Percentiles rank a stretch among this genome's conserved stretches.
phyloP scores from a whole-genome alignment of 2,797 vertebrate species.

The Pipistrellus kuhlii region DNA sequence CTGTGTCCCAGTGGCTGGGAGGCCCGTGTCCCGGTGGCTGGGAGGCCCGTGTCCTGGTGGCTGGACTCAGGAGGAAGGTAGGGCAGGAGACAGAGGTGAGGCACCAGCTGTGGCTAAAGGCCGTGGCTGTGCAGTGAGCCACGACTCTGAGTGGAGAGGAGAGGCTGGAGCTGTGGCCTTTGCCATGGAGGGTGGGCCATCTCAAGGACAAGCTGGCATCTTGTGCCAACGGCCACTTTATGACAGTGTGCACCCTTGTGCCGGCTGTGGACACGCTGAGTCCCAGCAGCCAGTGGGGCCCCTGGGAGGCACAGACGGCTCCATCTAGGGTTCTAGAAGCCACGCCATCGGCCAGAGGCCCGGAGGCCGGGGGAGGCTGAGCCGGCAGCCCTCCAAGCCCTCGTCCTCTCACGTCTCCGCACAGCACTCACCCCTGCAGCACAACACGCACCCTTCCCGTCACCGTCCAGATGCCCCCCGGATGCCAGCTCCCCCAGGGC shows the following conservation, averaged over 20 bases:
- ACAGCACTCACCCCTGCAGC: not conserved
- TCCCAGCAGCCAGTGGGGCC: not conserved
- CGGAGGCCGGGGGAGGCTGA: not conserved
- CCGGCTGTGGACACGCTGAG: not conserved
- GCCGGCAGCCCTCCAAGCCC: not conserved
- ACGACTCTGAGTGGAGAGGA: not conserved
- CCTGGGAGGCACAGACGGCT: not conserved
- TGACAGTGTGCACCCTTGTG: not conserved
- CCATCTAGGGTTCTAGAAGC: not conserved
- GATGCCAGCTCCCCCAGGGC: not conserved
- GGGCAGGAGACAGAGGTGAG: not conserved
- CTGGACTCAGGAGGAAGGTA: not conserved
- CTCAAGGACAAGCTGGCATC: not conserved
- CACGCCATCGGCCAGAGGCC: not conserved
- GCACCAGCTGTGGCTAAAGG: not conserved
- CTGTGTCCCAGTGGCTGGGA: too few species aligned
- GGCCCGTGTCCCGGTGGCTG: too few species aligned
- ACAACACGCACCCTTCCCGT: accelerated
- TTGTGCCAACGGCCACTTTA: not conserved
- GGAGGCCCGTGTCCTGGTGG: not conserved
- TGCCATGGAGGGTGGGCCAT: not conserved
- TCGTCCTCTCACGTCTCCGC: not conserved
- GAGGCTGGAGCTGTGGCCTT: accelerated
- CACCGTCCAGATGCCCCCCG: accelerated
- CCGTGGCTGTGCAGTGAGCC: not conserved